A percentile compares a stretch with the other conserved stretches of the same genome.
Conservation (phyloP, 2,113 vertebrate species). For the Vulpes vulpes region DNA sequence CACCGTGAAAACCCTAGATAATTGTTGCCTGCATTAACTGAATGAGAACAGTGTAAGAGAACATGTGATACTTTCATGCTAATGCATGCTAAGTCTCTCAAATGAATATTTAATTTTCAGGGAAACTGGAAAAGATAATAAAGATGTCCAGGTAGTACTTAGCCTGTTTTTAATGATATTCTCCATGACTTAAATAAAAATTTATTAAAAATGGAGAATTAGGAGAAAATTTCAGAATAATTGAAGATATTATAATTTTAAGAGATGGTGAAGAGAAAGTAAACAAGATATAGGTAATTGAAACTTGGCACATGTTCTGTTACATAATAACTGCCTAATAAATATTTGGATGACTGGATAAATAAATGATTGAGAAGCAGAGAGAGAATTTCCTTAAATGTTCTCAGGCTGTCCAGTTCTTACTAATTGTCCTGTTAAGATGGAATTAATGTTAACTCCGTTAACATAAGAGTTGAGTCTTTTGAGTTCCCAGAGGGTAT, state of each 20-base stretch:
- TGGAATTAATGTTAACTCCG: not conserved
- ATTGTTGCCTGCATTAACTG: not conserved
- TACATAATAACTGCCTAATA: not conserved
- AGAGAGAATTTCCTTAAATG: not conserved
- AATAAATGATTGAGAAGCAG: not conserved
- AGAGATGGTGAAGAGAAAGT: constrained; percentile 9
- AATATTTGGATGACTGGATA: not conserved
- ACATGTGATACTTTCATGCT: too few relatives aligned
- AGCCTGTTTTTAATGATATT: constrained; percentile 46
- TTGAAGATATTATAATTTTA: not conserved
- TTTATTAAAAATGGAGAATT: not conserved
- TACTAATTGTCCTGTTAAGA: not conserved
- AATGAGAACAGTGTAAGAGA: not conserved
- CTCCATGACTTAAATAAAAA: constrained; percentile 12
- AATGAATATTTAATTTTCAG: constrained; percentile 22
- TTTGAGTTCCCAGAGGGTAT: not conserved
- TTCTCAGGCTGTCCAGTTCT: not conserved
- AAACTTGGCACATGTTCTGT: not conserved
- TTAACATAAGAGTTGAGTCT: not conserved
- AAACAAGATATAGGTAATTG: not conserved
- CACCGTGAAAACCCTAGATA: constrained; percentile 79
- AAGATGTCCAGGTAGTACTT: not conserved
- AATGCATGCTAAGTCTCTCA: not conserved
- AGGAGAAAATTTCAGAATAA: constrained; percentile 4
- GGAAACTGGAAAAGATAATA: constrained; percentile 16